A percentile compares a stretch with the other conserved stretches of the same genome.
Evolutionary conservation across 2,113 vertebrate species (phyloP).

Genomic region (Cercocebus atys): DNA sequence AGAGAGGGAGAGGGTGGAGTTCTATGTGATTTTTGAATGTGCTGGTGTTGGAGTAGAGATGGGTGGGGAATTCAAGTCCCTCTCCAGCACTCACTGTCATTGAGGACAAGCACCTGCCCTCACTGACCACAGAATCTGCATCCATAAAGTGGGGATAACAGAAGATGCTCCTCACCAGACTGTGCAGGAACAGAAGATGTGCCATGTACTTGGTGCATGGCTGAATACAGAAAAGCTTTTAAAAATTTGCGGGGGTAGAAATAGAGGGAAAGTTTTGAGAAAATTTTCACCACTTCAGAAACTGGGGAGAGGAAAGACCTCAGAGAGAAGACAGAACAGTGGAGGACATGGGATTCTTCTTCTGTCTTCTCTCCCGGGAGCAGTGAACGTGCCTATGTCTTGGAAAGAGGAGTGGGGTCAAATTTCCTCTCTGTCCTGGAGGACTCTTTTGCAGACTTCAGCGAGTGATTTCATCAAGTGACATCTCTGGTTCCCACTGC

Average conservation of each 20-base stretch:
- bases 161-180: not conserved
- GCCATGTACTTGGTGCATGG: not conserved
- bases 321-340: not conserved
- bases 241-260: not conserved
- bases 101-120: not conserved
- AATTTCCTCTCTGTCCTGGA: too few relatives aligned
- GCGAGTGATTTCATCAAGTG: not conserved
- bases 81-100: too few relatives aligned
- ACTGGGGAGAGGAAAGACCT: not conserved
- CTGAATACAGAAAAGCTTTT: not conserved
- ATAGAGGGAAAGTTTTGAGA: not conserved
- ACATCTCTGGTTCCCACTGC: not conserved
- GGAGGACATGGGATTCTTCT: not conserved
- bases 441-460: not conserved
- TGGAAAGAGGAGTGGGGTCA: not conserved
- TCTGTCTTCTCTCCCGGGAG: rapidly evolving
- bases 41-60: not conserved
- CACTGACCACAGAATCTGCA: not conserved
- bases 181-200: not conserved
- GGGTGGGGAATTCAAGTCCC: not conserved
- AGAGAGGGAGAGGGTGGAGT: too few relatives aligned
- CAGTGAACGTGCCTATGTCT: not conserved
- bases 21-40: too few relatives aligned
- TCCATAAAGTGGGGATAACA: not conserved
- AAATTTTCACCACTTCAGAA: not conserved